phyloP scores from a whole-genome alignment of 1,140 invertebrate species.

The Drosophila nigromelanica region DNA sequence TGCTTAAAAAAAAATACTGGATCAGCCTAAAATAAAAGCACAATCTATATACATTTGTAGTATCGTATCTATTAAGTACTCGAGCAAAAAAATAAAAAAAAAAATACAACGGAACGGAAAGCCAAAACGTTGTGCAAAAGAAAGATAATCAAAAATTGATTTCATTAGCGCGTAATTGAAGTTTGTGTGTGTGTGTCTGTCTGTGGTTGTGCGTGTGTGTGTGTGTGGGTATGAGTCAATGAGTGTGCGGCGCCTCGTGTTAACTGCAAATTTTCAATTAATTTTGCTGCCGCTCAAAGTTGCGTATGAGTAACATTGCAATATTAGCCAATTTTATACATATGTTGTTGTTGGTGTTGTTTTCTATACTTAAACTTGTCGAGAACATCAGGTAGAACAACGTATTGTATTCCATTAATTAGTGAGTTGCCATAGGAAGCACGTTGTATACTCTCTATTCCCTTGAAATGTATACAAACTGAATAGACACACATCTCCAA shows the following conservation, averaged over 20 bases:
- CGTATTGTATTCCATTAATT: background rate
- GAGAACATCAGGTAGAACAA: background rate
- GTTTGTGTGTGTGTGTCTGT: background rate
- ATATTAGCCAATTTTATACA: conserved; percentile 5
- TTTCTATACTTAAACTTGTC: background rate
- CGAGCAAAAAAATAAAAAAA: background rate
- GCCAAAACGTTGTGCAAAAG: conserved; percentile 20
- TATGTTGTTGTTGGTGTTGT: conserved; percentile 24
- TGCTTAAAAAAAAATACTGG: background rate
- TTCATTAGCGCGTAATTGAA: conserved; percentile 34
- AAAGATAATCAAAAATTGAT: conserved; percentile 46
- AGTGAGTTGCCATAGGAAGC: background rate
- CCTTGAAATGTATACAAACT: background rate
- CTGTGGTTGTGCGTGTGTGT: background rate
- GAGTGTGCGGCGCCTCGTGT: conserved; percentile 19
- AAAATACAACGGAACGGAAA: background rate
- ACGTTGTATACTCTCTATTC: background rate
- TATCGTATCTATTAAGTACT: background rate
- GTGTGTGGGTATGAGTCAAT: conserved; percentile 19
- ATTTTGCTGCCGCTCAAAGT: conserved; percentile 20
- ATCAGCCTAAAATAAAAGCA: background rate
- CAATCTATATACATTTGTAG: background rate
- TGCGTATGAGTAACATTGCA: conserved; percentile 61
- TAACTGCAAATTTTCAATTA: conserved; percentile 34
- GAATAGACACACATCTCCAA: background rate